Base-by-base conservation (phyloP, 2,113 vertebrate genomes). In the Dipodomys stephensi region DNA sequence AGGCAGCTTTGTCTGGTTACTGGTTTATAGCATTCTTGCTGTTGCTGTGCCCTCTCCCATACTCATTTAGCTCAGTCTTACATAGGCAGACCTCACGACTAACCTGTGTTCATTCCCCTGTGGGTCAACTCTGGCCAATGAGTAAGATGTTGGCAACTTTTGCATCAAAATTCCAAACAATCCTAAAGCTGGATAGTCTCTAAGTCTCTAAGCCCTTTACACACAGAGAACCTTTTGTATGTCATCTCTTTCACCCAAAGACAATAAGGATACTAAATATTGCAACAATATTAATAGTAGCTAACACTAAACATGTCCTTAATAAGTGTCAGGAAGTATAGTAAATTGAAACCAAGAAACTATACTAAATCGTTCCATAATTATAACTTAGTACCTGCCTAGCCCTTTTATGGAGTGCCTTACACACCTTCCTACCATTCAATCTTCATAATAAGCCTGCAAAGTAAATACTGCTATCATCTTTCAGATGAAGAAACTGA, bases 201-300 rank as follows among this genome's bases (percentile, higher is more conserved):
- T 78, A 39, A 39, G 28, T 57, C 53, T 71, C 19, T 7, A 44
- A 65, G 13, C 25, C 92, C 28, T 32, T 46, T 88, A 88, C 13
- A 49, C 46, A 30, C 2, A 0, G 13, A 60, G 81, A 92, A 83
- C 88, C 19, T 82, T 74, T 39, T 46, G 2, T 28, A 46, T 69
- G 64, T 78, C 20, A 46, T 65, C 39, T 93, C 53, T 46, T 7
- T 85, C 20, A 28, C 27, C 39, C 39, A 44, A 39, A 82, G 82
- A 53, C 27, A 74, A 46, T 30, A 72, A 67, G 19, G 62, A 46
- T 79, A 18, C 15, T 16, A 82, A 71, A 32, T 64, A 77, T 69
- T 44, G 53, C 76, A 87, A 77, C 80, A 32, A 46, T 57, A 79
- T 62, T 87, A 85, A 88, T 78, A 81, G 25, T 62, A 94, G 81